phyloP scores from a whole-genome alignment of 2,113 vertebrate genomes.

The Pituophis catenifer region DNA sequence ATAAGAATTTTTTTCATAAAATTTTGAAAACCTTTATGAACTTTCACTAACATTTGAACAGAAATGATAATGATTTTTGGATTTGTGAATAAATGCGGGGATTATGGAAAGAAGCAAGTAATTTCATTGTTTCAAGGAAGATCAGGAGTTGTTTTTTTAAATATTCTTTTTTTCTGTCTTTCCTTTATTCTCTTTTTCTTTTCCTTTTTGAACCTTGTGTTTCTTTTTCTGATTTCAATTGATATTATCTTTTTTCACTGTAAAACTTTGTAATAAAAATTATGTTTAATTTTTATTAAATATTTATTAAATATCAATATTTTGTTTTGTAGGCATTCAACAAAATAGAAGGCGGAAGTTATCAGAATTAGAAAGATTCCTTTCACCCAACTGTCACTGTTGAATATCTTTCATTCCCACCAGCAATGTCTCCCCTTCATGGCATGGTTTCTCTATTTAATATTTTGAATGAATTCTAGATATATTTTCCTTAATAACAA shows the following conservation, averaged over 20 bases:
- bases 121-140: background rate
- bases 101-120: background rate
- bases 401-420: constrained; percentile 21
- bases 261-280: background rate
- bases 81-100: background rate
- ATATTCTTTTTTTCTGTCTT: background rate
- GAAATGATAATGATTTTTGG: background rate
- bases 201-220: background rate
- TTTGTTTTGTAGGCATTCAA: background rate
- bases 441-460: constrained; percentile 23
- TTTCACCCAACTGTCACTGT: constrained; percentile 27
- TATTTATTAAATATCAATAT: background rate
- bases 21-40: background rate
- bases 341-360: background rate
- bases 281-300: background rate
- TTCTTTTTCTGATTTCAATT: background rate
- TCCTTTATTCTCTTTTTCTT: background rate
- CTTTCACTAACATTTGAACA: background rate
- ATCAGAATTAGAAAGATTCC: background rate
- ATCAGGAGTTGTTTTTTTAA: background rate
- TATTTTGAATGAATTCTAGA: constrained; percentile 41
- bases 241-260: background rate
- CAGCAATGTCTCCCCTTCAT: constrained; percentile 33
- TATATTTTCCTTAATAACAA: constrained; percentile 52
- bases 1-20: background rate